Base-by-base conservation (phyloP, 2,113 vertebrate genomes). In the Ceratotherium simum region DNA sequence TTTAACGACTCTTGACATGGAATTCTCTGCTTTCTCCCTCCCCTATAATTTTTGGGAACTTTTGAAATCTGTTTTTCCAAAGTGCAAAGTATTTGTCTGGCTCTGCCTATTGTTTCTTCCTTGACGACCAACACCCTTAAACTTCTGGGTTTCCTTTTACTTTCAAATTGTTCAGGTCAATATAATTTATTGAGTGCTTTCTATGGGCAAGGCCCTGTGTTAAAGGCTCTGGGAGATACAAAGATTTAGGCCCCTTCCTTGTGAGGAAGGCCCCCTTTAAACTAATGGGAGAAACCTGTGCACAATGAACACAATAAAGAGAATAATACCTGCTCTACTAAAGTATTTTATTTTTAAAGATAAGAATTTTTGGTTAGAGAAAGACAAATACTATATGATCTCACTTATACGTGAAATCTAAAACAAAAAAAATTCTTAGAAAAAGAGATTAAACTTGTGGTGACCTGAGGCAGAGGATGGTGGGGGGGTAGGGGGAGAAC, bases 21-120 rank as follows among this genome's bases (percentile, higher is more conserved):
- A 75, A 89, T 89, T 79, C 39, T 36, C 31, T 54, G n/a, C 46
- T 64, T 64, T 92, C 33, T 64, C 6, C 29, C 56, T 42, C 13
- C 27, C 3, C 39, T 17, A 14, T 25, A 39, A 92, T 82, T 88
- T 82, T 58, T 31, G 33, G 36, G 48, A 48, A 67, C 16, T 75
- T 90, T 69, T 75, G 60, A 90, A 92, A 82, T 58, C 67, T 67
- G 58, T 10, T 92, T 81, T 92, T 76, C 69, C 48, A 58, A 82
- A 73, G 33, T 81, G 31, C 21, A 65, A 73, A 88, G 13, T 33
- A 36, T 8, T 78, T 13, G 9, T 36, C 73, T 67, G 9, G 2
- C 16, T 65, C 46, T 87, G 36, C 17, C 13, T 14, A 31, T 23
- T 65, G 8, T 65, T 65, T 56, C 58, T 75, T 75, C 76, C 31